These are phyloP conservation scores for Eremobia ochroleuca DNA, from an alignment of 2,888 invertebrate species.

Conservation along the genomic window DNA sequence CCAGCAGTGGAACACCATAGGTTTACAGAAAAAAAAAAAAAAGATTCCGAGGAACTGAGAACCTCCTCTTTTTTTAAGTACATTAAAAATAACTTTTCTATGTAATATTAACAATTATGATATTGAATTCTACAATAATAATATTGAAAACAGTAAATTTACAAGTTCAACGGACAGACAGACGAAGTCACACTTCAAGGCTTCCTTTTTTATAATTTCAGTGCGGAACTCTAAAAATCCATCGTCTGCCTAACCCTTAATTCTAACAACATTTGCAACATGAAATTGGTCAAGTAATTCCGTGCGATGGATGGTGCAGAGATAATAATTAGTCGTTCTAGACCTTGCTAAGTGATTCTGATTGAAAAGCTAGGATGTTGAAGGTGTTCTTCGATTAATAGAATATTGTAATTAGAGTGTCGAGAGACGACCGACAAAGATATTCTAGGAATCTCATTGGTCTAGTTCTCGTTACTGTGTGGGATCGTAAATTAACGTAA, in stretches of 20 bases:
- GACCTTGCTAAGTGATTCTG: conserved; percentile 21
- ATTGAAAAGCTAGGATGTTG: conserved; percentile 33
- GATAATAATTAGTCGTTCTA: conserved; percentile 43
- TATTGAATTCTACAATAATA: background rate
- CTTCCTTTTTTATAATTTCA: background rate
- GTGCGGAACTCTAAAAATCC: background rate
- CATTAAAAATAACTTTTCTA: no score
- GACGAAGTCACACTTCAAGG: background rate
- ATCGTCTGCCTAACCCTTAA: background rate
- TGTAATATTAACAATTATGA: no score
- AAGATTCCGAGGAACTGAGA: no score
- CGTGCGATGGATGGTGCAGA: conserved; percentile 20
- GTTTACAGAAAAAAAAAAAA: no score
- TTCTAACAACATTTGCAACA: background rate
- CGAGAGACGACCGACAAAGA: conserved; percentile 12
- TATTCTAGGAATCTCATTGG: conserved; percentile 16
- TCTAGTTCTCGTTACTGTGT: conserved; percentile 1
- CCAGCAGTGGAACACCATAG: no score
- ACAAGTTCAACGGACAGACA: background rate
- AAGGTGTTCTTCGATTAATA: conserved; percentile 29
- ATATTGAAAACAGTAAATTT: background rate
- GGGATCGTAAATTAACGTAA: background rate
- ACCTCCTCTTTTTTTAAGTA: no score
- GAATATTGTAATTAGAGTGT: conserved; percentile 30
- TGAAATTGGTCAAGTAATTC: conserved; percentile 39